A percentile compares a stretch with the other conserved stretches of the same genome.
These are phyloP conservation scores for Acrocephalus kingi DNA, from an alignment of 2,113 vertebrate species.

Conservation along the genomic window DNA sequence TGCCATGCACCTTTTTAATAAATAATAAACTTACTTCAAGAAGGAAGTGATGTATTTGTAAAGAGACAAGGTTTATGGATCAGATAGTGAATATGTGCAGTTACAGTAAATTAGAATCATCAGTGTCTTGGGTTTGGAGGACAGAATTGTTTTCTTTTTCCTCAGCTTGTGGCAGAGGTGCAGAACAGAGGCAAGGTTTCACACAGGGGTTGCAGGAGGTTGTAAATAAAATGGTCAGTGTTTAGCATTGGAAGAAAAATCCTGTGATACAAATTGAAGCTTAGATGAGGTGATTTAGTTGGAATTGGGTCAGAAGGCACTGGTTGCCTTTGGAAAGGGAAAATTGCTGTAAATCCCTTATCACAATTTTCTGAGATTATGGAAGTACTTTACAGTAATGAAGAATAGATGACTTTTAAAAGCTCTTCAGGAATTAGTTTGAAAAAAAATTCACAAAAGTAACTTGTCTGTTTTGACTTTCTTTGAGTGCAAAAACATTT, in stretches of 20 bases:
- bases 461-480: not conserved
- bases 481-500: not conserved
- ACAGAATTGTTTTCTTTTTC: not conserved
- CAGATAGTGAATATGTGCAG: not conserved
- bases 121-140: not conserved
- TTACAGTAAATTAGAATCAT: not conserved
- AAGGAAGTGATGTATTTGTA: not conserved
- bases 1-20: not conserved
- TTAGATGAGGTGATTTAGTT: constrained; percentile 33
- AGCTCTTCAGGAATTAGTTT: not conserved
- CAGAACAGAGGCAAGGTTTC: not conserved
- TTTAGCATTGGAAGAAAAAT: not conserved
- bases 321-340: not conserved
- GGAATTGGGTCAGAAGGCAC: constrained; percentile 51
- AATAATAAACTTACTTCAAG: not conserved
- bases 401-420: not conserved
- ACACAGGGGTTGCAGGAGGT: not conserved
- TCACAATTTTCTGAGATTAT: constrained; percentile 47
- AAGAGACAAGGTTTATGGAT: not conserved
- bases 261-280: not conserved
- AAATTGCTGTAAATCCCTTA: constrained; percentile 31
- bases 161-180: not conserved
- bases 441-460: not conserved
- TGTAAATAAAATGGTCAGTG: not conserved
- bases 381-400: constrained; percentile 24